Conservation (phyloP, 2,888 invertebrate genomes). For the Maniola hyperantus region DNA sequence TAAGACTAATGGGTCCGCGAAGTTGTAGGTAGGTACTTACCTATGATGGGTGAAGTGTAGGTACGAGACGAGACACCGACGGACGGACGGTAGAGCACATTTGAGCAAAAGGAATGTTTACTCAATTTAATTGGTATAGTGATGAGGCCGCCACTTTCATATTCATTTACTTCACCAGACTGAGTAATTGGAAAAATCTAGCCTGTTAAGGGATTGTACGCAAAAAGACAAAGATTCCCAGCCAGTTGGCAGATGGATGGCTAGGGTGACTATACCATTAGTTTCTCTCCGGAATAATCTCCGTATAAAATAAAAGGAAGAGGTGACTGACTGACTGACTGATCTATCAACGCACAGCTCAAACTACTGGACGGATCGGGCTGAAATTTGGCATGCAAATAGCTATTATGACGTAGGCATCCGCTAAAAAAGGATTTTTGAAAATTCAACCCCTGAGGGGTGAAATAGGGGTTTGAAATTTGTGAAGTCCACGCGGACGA, state of each 20-base stretch:
- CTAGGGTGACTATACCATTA: constrained; percentile 6
- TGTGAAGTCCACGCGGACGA: too few species aligned
- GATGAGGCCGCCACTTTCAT: constrained; percentile 48
- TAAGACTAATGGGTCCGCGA: constrained; percentile 31
- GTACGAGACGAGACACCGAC: constrained; percentile 32
- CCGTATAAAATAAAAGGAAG: not conserved
- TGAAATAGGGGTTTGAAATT: too few species aligned
- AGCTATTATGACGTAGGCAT: too few species aligned
- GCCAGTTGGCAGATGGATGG: constrained; percentile 38
- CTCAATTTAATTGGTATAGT: constrained; percentile 55
- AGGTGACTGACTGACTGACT: too few species aligned
- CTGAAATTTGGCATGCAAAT: too few species aligned
- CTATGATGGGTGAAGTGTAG: constrained; percentile 30
- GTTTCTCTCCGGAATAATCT: not conserved
- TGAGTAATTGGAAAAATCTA: constrained; percentile 70
- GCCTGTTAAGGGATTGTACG: constrained; percentile 39
- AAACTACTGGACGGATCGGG: too few species aligned
- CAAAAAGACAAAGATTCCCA: constrained; percentile 40
- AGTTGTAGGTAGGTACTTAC: too few species aligned
- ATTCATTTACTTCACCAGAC: constrained; percentile 61
- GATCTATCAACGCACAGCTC: too few species aligned
- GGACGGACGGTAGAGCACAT: constrained; percentile 37
- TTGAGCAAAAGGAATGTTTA: constrained; percentile 55
- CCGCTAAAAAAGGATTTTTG: too few species aligned
- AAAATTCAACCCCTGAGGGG: too few species aligned